Percentiles rank a stretch among this genome's conserved stretches.
These are phyloP conservation scores for Petrolisthes manimaculis DNA, from an alignment of 2,888 invertebrate species.

Conservation along the genomic window DNA sequence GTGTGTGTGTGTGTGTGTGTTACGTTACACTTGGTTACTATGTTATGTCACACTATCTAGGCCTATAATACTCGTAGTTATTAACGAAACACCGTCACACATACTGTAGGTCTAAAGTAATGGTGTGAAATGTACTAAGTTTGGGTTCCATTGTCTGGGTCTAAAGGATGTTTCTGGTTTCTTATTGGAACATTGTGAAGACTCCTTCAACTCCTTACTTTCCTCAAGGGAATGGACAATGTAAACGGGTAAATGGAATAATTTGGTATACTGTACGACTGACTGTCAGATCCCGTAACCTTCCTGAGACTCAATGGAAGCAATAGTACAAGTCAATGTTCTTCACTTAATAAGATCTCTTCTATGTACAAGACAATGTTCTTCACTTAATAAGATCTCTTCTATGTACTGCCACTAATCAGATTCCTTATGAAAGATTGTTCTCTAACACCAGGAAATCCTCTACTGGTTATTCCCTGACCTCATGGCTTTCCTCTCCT, in stretches of 20 bases:
- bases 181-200: neutral
- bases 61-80: no score
- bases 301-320: neutral
- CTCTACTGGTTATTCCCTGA: neutral
- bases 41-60: no score
- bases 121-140: no score
- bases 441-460: neutral
- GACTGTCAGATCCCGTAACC: neutral
- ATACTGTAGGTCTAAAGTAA: no score
- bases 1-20: no score
- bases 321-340: neutral
- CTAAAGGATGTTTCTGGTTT: neutral
- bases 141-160: no score
- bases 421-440: neutral
- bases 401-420: slow-evolving; percentile 8
- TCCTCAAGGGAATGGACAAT: neutral
- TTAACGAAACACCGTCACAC: no score
- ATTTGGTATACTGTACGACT: neutral
- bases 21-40: no score
- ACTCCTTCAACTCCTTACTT: neutral
- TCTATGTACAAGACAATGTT: neutral
- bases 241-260: neutral
- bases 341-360: slow-evolving; percentile 8
- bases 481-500: neutral
- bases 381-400: neutral